Percentiles rank a stretch among this genome's conserved stretches.
Conservation (phyloP, 2,888 invertebrate genomes). For the Hofmannophila pseudospretella region DNA sequence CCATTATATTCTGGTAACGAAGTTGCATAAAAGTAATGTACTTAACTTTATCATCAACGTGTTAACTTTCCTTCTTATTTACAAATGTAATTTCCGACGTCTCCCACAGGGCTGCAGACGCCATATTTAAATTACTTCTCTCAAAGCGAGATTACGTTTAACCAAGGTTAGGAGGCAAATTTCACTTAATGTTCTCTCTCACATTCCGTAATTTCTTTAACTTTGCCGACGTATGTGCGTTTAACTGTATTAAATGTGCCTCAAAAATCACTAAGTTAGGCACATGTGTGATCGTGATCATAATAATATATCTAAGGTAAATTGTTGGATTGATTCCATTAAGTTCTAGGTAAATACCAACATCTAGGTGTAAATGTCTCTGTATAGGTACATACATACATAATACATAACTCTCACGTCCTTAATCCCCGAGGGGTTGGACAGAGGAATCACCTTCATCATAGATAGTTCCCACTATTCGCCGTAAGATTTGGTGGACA, state of each 20-base stretch:
- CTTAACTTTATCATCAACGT: constrained; percentile 23
- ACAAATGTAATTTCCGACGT: constrained; percentile 35
- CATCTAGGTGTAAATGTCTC: no score
- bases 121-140: constrained; percentile 38
- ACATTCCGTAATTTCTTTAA: constrained; percentile 36
- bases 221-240: constrained; percentile 18
- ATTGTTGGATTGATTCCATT: no score
- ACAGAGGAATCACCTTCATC: no score
- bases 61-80: constrained; percentile 32
- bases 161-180: constrained; percentile 33
- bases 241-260: constrained; percentile 3
- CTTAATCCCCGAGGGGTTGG: no score
- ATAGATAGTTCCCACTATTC: no score
- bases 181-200: constrained; percentile 30
- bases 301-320: no score
- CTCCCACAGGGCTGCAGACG: constrained; percentile 21
- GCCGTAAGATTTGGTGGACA: no score
- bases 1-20: constrained; percentile 12
- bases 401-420: no score
- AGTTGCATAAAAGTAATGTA: constrained; percentile 10
- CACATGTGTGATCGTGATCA: no score
- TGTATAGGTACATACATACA: no score
- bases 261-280: no score
- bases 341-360: no score
- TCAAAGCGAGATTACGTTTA: constrained; percentile 35